Base-by-base conservation (phyloP, 2,797 vertebrate species). In the Saguinus oedipus region DNA sequence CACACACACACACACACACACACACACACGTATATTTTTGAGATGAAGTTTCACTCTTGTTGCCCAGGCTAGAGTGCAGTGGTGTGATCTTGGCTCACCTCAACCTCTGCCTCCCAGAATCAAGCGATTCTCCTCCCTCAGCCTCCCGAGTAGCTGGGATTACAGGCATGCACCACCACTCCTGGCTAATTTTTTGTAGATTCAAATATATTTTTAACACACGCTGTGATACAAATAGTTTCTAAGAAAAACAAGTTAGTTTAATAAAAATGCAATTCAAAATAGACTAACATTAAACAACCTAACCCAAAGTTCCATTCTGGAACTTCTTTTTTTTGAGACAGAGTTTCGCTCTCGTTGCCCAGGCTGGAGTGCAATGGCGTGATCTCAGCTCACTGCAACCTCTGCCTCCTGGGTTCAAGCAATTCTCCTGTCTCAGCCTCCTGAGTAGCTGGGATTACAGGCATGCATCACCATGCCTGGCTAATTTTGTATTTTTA, bases 181-280 rank as follows among this genome's bases (percentile, higher is more conserved):
- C 64, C 33, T 3, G 0, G 64, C 33, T 33, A 70, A 55, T 55
- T 55, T 22, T 22, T 55, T 55, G 20, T 55, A 55, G 64, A 44
- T 80, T 74, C 50, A 92, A 89, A 64, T 12, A 74, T 48, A 44
- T 78, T 90, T 94, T 83, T 72, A 55, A 42, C 5, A 19, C 2
- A 48, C n/a, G 48, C 57, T 74, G 61, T 36, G 44, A 53, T 64
- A 90, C 39, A 79, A 84, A 76, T 36, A 87, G 27, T 26, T 81
- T 90, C 59, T 94, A 64, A 87, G 85, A 59, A 79, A 94, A 92
- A 57, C 33, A 93, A 80, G 4, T 33, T 48, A 59, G 22, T 19
- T 80, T 95, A 39, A 36, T 78, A 78, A 89, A 93, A 89, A 82
- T 72, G 19, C 10, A 48, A 75, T 36, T 93, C 36, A 68, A 95